A percentile compares a stretch with the other conserved stretches of the same genome.
These are phyloP conservation scores for Phyllostomus discolor DNA, from an alignment of 2,113 vertebrate genomes.

Conservation along the genomic window DNA sequence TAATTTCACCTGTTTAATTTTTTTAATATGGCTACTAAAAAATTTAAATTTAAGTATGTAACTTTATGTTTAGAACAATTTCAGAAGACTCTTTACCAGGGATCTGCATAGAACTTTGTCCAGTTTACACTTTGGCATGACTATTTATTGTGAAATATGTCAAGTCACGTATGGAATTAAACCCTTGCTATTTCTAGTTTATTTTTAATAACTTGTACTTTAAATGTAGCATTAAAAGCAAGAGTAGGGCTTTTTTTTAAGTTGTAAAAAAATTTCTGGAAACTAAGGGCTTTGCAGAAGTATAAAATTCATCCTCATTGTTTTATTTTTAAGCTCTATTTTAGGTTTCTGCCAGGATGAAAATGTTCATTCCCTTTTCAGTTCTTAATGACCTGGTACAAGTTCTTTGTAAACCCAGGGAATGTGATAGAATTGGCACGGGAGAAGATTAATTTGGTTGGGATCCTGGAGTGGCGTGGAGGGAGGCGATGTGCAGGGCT, in stretches of 20 bases:
- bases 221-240: slow-evolving; percentile 24
- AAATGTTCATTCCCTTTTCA: slow-evolving; percentile 53
- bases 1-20: neutral
- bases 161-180: neutral
- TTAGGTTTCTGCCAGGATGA: slow-evolving; percentile 56
- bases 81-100: neutral
- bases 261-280: slow-evolving; percentile 57
- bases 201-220: neutral
- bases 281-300: slow-evolving; percentile 58
- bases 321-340: slow-evolving; percentile 69
- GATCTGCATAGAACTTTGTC: neutral
- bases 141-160: slow-evolving; percentile 11
- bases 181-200: neutral
- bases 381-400: slow-evolving; percentile 61
- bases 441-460: slow-evolving; percentile 70
- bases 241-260: neutral
- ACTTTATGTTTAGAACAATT: neutral
- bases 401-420: slow-evolving; percentile 60
- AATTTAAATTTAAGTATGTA: neutral
- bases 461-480: slow-evolving; percentile 41
- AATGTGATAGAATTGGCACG: slow-evolving; percentile 69
- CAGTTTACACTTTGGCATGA: neutral
- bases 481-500: slow-evolving; percentile 16
- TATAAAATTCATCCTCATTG: slow-evolving; percentile 67
- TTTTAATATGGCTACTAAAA: neutral